Percentiles rank a stretch among this genome's conserved stretches.
These are phyloP conservation scores for Drosophila funebris DNA, from an alignment of 1,140 invertebrate species.

Conservation along the genomic window DNA sequence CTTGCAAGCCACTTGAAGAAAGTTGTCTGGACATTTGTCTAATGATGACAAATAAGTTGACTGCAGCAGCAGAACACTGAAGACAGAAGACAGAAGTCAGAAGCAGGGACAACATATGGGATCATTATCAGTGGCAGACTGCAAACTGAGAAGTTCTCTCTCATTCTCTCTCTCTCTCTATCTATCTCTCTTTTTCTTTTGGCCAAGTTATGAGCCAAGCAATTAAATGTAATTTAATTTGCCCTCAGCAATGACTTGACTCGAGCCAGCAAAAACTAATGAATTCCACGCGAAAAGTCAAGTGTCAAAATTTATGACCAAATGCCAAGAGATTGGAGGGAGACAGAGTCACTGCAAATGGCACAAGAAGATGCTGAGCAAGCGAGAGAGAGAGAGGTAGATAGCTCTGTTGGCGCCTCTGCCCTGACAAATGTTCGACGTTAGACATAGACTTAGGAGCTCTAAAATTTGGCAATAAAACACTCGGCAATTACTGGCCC, in stretches of 20 bases:
- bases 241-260: conserved; percentile 43
- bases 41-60: conserved; percentile 63
- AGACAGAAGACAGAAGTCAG: conserved; percentile 27
- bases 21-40: conserved; percentile 59
- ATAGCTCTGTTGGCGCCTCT: no score
- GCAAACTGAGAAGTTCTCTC: conserved; percentile 11
- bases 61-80: not conserved
- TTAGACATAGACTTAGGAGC: conserved; percentile 69
- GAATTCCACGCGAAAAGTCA: conserved; percentile 70
- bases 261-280: conserved; percentile 64
- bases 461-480: conserved; percentile 80
- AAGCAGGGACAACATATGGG: conserved; percentile 8
- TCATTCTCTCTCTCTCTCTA: not conserved
- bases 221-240: conserved; percentile 83
- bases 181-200: no score
- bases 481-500: conserved; percentile 74
- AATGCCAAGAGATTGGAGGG: not conserved
- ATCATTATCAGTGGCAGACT: conserved; percentile 55
- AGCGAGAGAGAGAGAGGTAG: no score
- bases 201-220: conserved; percentile 69
- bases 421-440: conserved; percentile 79
- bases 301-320: conserved; percentile 57
- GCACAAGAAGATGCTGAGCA: not conserved
- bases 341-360: not conserved
- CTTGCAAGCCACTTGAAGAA: conserved; percentile 40